phyloP scores from a whole-genome alignment of 1,140 invertebrate species.

The Choristoneura fumiferana region DNA sequence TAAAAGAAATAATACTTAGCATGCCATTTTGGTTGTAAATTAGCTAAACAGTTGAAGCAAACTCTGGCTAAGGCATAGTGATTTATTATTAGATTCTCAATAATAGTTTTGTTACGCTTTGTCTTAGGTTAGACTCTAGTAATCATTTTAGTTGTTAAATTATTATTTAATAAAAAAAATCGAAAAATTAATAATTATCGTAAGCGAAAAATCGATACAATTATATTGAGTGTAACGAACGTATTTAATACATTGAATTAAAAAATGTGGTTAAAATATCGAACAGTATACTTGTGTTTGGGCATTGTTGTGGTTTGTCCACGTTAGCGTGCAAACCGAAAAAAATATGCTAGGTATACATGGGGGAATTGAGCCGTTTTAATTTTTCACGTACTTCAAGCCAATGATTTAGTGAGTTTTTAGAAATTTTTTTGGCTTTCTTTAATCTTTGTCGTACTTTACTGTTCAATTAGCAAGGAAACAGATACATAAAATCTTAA shows the following conservation, averaged over 20 bases:
- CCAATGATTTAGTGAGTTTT: too few species aligned
- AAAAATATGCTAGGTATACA: too few species aligned
- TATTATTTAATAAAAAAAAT: constrained; percentile 32
- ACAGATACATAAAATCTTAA: too few species aligned
- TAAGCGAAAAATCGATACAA: constrained; percentile 34
- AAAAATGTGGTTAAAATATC: constrained; percentile 30
- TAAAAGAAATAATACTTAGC: neutral
- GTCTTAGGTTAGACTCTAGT: constrained; percentile 47
- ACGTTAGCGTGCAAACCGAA: too few species aligned
- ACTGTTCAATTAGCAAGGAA: too few species aligned
- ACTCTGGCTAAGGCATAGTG: constrained; percentile 54
- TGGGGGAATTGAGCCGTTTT: too few species aligned
- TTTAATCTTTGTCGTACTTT: too few species aligned
- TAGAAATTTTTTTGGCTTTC: too few species aligned
- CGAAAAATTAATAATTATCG: constrained; percentile 31
- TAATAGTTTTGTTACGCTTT: constrained; percentile 61
- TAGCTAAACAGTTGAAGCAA: constrained; percentile 28
- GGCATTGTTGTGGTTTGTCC: too few species aligned
- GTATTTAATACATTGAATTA: constrained; percentile 35
- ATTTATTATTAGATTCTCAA: constrained; percentile 64
- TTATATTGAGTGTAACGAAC: constrained; percentile 38
- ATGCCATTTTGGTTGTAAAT: constrained; percentile 36
- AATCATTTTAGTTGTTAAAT: constrained; percentile 50
- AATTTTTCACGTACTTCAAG: too few species aligned
- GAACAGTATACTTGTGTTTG: constrained; percentile 31